Evolutionary conservation across 2,113 vertebrate genomes (phyloP), one percentile per base, ranked within the genome.

Genomic region (Platysteira castanea): DNA sequence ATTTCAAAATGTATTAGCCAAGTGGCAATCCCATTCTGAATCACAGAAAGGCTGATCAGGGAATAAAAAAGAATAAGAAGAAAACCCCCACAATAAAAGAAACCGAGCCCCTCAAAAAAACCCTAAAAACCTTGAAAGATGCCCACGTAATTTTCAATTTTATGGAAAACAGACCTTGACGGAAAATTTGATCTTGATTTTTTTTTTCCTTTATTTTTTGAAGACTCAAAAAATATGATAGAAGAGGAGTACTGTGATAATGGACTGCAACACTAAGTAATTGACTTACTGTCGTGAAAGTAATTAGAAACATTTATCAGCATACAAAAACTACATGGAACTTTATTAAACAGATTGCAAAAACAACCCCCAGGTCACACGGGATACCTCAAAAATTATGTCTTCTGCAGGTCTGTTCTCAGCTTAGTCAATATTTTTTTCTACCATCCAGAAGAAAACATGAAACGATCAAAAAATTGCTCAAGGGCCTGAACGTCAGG

Each of bases 241-340:
- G 76, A 46, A 87, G 69, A 56, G 13, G 16, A 84, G 14, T 60
- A 23, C 31, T 71, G 33, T 87, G 65, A 82, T 95, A 95, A 95
- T 68, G 39, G 44, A 89, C 65, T 89, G 81, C 59, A 96, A 84
- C 74, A 76, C 73, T 60, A 91, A 83, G 8, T 79, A 87, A 94
- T 88, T 76, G 71, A 94, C 70, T 87, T 87, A 46, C 53, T 93
- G 90, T 53, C 87, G 61, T 9, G 13, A 60, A 86, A 93, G 11
- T 85, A 90, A 94, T 96, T 92, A 93, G 93, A 94, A 90, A 76
- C 57, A 94, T 95, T 89, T 95, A 85, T 93, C 90, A 92, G 67
- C 37, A 23, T 50, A 46, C 41, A 61, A 57, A 92, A 92, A 42
- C 88, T 61, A 61, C 37, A 61, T 0, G 3, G 74, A 82, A 82